These are phyloP conservation scores for Paraplagusia blochii DNA, from an alignment of 2,113 vertebrate genomes.

Conservation along the genomic window DNA sequence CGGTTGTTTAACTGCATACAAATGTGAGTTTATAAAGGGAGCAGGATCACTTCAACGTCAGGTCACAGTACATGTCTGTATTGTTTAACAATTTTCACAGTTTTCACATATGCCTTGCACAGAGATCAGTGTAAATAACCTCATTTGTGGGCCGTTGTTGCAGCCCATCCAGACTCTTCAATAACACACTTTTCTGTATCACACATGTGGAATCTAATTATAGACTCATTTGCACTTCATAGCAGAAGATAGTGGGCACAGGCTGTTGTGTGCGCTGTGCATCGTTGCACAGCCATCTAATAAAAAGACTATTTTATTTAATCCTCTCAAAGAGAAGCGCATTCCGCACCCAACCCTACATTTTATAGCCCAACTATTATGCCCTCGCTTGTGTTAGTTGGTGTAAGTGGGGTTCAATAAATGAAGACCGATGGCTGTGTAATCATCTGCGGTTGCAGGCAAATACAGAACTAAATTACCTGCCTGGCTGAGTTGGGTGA, in stretches of 20 bases:
- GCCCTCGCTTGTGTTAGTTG: conserved; percentile 11
- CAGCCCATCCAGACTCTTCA: conserved; percentile 38
- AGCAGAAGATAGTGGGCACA: conserved; percentile 43
- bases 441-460: conserved; percentile 55
- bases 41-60: conserved; percentile 25
- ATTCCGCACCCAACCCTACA: conserved; percentile 20
- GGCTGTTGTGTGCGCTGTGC: conserved; percentile 22
- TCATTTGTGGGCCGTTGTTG: conserved; percentile 43
- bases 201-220: conserved; percentile 66
- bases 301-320: conserved; percentile 48
- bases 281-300: conserved; percentile 39
- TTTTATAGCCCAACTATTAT: conserved; percentile 32
- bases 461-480: conserved; percentile 48
- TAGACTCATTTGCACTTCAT: conserved; percentile 70
- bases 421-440: conserved; percentile 38
- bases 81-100: background rate
- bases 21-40: conserved; percentile 36
- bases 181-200: conserved; percentile 40
- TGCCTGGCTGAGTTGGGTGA: conserved; percentile 32
- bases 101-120: conserved; percentile 1
- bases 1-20: conserved; percentile 41
- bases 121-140: conserved; percentile 27
- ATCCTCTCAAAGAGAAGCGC: conserved; percentile 18
- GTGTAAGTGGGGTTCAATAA: conserved; percentile 20
- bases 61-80: conserved; percentile 26